Percentiles rank a stretch among this genome's conserved stretches.
These are phyloP conservation scores for Syritta pipiens DNA, from an alignment of 2,888 invertebrate species.

Conservation along the genomic window DNA sequence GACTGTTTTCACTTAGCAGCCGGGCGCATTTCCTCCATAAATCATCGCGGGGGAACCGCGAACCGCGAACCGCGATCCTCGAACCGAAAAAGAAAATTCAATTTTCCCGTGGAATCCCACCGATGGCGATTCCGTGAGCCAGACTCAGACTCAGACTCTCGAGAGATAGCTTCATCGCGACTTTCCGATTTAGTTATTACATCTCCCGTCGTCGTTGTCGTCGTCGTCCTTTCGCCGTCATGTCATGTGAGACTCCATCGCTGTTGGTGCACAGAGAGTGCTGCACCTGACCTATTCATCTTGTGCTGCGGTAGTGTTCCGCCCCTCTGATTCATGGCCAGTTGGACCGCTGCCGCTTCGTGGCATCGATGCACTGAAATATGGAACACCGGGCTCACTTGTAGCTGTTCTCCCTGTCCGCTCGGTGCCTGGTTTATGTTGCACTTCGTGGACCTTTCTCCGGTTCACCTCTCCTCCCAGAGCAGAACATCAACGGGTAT, in stretches of 20 bases:
- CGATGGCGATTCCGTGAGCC: not conserved
- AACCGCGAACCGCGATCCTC: too few species aligned
- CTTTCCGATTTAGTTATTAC: constrained; percentile 67
- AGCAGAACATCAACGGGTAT: constrained; percentile 27
- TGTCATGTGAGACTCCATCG: constrained; percentile 51
- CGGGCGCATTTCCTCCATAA: constrained; percentile 52
- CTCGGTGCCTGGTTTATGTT: constrained; percentile 48
- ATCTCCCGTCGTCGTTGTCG: constrained; percentile 27
- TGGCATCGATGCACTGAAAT: constrained; percentile 54
- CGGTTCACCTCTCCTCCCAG: not conserved
- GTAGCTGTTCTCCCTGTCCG: constrained; percentile 11
- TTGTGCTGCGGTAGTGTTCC: constrained; percentile 61
- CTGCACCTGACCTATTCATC: constrained; percentile 67
- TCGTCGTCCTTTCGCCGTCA: constrained; percentile 63
- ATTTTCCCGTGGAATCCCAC: constrained; percentile 26
- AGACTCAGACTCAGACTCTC: constrained; percentile 7
- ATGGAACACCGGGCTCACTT: constrained; percentile 54
- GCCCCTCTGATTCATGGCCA: constrained; percentile 64
- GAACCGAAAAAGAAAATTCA: constrained; percentile 36
- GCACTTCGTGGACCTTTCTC: constrained; percentile 56
- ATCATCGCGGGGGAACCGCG: constrained; percentile 31
- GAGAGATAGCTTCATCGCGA: constrained; percentile 55
- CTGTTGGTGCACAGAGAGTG: constrained; percentile 36
- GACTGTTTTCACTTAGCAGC: constrained; percentile 49
- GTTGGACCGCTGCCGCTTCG: too few species aligned